Base-by-base conservation (phyloP, 1,140 invertebrate species). In the Muscidifurax raptorellus region DNA sequence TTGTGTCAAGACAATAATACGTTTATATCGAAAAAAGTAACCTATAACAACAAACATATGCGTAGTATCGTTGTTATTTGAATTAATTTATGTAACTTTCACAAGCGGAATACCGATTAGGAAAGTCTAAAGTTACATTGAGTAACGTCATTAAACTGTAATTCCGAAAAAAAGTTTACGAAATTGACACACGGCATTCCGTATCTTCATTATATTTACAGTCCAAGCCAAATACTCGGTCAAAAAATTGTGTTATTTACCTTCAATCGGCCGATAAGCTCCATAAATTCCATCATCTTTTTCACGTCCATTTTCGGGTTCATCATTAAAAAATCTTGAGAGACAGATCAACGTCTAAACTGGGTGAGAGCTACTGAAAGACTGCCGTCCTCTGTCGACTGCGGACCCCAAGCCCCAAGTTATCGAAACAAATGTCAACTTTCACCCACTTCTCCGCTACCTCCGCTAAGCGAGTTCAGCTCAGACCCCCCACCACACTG, bases 251-350 rank as follows among this genome's bases (percentile, higher is more conserved):
- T 30, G 22, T 27, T 72, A 27, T 85, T 88, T 91, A 95, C 95
- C 91, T 95, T 95, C 1, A 95, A 87, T 87, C 93, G 91, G 4
- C 95, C 95, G 28, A 95, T 93, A 22, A 95, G 86, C 88, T 95
- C 94, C 88, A 95, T 93, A 86, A 95, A 95, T 89, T 95, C 94
- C 44, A 95, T 90, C 1, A 92, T 86, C 47, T 92, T 92, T 75
- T 89, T 89, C 0, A 89, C 86, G 13, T 93, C 90, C 88, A 92
- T 91, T 67, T 67, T 87, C 13, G 64, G 80, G 25, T 85, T 75
- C 79, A 85, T 44, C 32, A 79, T 84, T 36, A 2, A 10, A 69
- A 69, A 69, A 22, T 69, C 28, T 59, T 59, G 52, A 59, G 15
- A 59, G 4, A 59, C 22, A n/a, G 52, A 1, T 59, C 22, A 22